phyloP scores from a whole-genome alignment of 2,797 vertebrate species.

The Aldrovandia affinis region DNA sequence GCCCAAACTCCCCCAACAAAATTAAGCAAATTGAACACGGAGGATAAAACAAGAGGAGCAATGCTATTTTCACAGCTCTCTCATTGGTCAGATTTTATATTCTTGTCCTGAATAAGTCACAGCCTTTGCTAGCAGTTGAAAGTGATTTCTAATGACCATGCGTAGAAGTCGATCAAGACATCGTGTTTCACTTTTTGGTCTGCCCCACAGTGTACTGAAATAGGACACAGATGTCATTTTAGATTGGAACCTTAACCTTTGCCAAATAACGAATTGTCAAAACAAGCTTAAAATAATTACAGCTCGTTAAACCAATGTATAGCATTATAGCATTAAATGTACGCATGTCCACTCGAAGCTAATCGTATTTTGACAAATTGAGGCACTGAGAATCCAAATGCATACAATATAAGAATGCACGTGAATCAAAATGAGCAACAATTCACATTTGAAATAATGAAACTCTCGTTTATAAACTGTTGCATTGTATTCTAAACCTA shows the following conservation, averaged over 20 bases:
- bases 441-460: no score
- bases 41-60: neutral
- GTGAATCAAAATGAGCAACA: no score
- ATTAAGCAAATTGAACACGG: neutral
- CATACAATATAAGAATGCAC: no score
- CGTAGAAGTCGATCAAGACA: neutral
- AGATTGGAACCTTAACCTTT: conserved; percentile 8
- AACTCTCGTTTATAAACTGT: no score
- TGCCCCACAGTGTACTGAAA: neutral
- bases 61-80: neutral
- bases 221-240: conserved; percentile 15
- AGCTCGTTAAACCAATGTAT: conserved; percentile 6
- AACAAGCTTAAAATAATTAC: conserved; percentile 14
- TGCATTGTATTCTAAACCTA: no score
- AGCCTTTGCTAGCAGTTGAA: neutral
- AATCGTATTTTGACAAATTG: neutral
- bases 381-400: no score
- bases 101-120: neutral
- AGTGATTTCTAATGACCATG: neutral
- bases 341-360: neutral
- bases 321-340: neutral
- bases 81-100: neutral
- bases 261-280: neutral
- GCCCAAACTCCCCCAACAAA: neutral
- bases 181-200: neutral